These are phyloP conservation scores for Pilophorus perplexus DNA, from an alignment of 2,888 invertebrate genomes.

Conservation along the genomic window DNA sequence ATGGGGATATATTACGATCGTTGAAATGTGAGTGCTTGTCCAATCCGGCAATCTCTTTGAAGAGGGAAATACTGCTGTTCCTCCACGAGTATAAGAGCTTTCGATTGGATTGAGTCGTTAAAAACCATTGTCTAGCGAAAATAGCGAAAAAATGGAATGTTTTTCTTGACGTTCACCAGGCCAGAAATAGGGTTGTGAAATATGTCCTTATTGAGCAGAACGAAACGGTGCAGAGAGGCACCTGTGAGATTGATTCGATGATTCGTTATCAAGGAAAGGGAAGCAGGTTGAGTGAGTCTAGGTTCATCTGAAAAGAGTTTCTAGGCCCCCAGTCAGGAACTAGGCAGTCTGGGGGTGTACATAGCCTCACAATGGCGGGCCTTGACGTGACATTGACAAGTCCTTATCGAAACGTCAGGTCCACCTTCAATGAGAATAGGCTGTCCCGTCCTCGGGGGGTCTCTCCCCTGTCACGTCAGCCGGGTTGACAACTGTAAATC, in stretches of 20 bases:
- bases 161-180: too few species aligned
- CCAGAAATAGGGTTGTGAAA: too few species aligned
- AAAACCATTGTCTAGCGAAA: too few species aligned
- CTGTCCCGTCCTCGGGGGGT: background rate
- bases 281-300: constrained; percentile 11
- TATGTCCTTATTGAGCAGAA: too few species aligned
- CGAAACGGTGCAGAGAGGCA: too few species aligned
- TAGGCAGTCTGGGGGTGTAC: background rate
- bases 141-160: too few species aligned
- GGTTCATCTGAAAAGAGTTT: constrained; percentile 31
- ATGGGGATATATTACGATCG: too few species aligned
- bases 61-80: too few species aligned
- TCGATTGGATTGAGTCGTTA: too few species aligned
- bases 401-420: constrained; percentile 39
- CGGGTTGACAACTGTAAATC: constrained; percentile 37
- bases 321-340: background rate
- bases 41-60: too few species aligned
- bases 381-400: constrained; percentile 38
- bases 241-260: constrained; percentile 13
- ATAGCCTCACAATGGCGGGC: background rate
- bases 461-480: background rate
- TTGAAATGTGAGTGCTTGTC: too few species aligned
- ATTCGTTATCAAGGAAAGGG: constrained; percentile 17
- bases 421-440: constrained; percentile 39
- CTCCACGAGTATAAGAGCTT: too few species aligned